Base-by-base conservation (phyloP, 1,140 invertebrate genomes). In the Pseudomyrmex flavicornis region DNA sequence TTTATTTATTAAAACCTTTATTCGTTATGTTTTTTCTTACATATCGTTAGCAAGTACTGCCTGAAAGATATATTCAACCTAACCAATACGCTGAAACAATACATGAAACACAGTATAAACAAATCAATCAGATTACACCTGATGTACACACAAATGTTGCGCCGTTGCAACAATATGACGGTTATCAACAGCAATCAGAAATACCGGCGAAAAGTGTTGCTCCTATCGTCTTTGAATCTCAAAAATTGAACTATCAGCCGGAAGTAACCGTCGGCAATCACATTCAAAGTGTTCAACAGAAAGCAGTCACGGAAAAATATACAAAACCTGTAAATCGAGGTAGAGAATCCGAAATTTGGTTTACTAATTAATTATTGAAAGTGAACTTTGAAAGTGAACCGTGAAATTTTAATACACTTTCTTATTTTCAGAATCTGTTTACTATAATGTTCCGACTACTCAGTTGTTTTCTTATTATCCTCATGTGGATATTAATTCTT, bases 201-300 rank as follows among this genome's bases (percentile, higher is more conserved):
- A 9, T 74, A 63, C 54, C 88, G 2, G 2, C 75, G 8, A 89
- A 90, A 79, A 62, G 20, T 15, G 20, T 61, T 61, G 52, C 83
- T 12, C 85, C 91, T 4, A 66, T 66, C 0, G 48, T 48, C 13
- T 91, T 91, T 15, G 88, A 91, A 26, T n/a, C 82, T 0, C 91
- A 92, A 46, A 89, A 90, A 75, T 84, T 89, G 2, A 59, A 85
- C 2, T 92, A 92, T 65, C 91, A 92, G 8, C 90, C 91, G 22
- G 92, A 93, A 91, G 63, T 93, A 7, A 22, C 75, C 0, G 89
- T 93, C 13, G 92, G 90, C 56, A 93, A 94, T 85, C 91, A 93
- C 2, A 59, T 92, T 15, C 93, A 93, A 86, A 85, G 50, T 10
- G 70, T 88, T 17, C 92, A 93, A 68, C 94, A 93, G 58, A 93